Conservation (phyloP, 2,888 invertebrate species). For the Eupithecia tripunctaria region DNA sequence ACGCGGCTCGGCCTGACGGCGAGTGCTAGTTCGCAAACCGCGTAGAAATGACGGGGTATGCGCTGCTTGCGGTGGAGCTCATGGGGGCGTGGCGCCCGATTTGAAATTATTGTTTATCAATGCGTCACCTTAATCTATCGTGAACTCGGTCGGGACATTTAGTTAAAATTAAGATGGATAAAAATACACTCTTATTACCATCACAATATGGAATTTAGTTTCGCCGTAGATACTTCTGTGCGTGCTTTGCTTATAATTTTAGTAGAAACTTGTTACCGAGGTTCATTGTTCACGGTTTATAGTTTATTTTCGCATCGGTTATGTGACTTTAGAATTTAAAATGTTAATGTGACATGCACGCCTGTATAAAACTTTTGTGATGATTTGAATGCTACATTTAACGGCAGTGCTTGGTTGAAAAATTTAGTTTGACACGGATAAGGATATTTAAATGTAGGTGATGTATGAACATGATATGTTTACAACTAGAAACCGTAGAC, state of each 20-base stretch:
- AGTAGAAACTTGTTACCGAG: conserved; percentile 13
- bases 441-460: neutral
- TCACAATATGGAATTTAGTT: conserved; percentile 73
- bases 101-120: no score
- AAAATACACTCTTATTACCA: conserved; percentile 75
- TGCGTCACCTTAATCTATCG: conserved; percentile 83
- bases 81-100: no score
- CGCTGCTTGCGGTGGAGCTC: no score
- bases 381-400: neutral
- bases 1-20: no score
- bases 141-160: conserved; percentile 73
- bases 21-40: no score
- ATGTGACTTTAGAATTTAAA: neutral
- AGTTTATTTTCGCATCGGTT: conserved; percentile 12
- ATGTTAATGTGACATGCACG: neutral
- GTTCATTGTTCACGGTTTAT: conserved; percentile 10
- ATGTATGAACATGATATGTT: no score
- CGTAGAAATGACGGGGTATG: no score
- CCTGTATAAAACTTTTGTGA: neutral
- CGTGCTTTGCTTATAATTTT: conserved; percentile 27
- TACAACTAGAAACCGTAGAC: neutral
- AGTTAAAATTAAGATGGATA: conserved; percentile 73
- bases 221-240: conserved; percentile 19
- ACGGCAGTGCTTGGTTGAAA: neutral
- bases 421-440: neutral